Conservation (phyloP, 2,888 invertebrate genomes). For the Timema cristinae region DNA sequence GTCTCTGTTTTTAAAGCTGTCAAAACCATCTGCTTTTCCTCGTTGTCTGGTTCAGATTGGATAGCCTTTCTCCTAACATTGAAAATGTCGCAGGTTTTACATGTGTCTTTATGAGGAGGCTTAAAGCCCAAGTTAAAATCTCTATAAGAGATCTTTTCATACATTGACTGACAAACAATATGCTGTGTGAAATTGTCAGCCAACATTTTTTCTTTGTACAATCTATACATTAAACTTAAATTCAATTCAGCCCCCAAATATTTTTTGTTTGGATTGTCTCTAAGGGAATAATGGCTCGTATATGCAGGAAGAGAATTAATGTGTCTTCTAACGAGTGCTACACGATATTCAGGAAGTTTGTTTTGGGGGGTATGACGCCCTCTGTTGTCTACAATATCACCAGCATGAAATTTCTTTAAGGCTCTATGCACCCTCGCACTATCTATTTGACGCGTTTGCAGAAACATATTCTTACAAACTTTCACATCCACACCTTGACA, state of each 20-base stretch:
- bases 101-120: constrained; percentile 8
- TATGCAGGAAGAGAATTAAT: constrained; percentile 9
- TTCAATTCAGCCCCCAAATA: neutral
- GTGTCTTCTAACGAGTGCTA: neutral
- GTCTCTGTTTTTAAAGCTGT: too few species aligned
- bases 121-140: neutral
- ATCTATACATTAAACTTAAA: constrained; percentile 6
- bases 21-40: too few species aligned
- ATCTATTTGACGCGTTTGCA: constrained; percentile 8
- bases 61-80: too few species aligned
- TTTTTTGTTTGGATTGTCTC: constrained; percentile 13
- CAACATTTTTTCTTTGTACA: constrained; percentile 13
- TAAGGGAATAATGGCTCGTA: constrained; percentile 2
- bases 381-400: constrained; percentile 1
- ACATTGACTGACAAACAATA: neutral
- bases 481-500: neutral
- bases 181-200: neutral
- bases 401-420: constrained; percentile 1
- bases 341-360: constrained; percentile 9
- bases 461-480: constrained; percentile 14
- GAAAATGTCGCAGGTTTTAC: neutral
- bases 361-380: constrained; percentile 3
- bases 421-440: constrained; percentile 9
- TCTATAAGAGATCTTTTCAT: neutral
- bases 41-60: neutral